Evolutionary conservation across 2,113 vertebrate species (phyloP).

Genomic region (Delphinus delphis): DNA sequence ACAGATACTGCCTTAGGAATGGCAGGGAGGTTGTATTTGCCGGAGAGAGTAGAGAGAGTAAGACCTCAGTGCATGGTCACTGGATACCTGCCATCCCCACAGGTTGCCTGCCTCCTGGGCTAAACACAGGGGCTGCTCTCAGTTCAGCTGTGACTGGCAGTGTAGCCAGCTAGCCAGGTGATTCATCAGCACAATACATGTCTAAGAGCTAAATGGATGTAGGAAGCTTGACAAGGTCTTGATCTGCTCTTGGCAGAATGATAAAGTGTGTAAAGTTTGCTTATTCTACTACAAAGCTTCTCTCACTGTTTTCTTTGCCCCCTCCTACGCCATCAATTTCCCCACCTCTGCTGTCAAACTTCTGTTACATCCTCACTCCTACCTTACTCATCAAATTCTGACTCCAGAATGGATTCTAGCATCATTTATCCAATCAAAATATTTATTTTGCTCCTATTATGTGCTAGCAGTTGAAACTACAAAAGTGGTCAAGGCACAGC

Average conservation of each 20-base stretch:
- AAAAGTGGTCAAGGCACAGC: not conserved
- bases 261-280: not conserved
- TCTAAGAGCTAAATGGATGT: not conserved
- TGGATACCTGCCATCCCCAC: fast-evolving
- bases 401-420: not conserved
- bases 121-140: not conserved
- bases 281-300: not conserved
- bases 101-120: not conserved
- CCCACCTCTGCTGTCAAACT: not conserved
- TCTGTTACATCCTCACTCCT: not conserved
- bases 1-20: not conserved
- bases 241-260: not conserved
- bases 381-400: not conserved
- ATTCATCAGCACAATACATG: not conserved
- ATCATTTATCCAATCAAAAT: not conserved
- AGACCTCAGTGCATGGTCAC: not conserved
- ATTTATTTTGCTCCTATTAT: not conserved
- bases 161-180: not conserved
- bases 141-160: not conserved
- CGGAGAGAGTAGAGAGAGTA: not conserved
- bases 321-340: not conserved
- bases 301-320: not conserved
- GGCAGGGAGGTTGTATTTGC: not conserved
- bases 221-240: not conserved
- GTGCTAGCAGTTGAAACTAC: not conserved